Evolutionary conservation across 2,797 vertebrate genomes (phyloP).

Genomic region (Menidia menidia): DNA sequence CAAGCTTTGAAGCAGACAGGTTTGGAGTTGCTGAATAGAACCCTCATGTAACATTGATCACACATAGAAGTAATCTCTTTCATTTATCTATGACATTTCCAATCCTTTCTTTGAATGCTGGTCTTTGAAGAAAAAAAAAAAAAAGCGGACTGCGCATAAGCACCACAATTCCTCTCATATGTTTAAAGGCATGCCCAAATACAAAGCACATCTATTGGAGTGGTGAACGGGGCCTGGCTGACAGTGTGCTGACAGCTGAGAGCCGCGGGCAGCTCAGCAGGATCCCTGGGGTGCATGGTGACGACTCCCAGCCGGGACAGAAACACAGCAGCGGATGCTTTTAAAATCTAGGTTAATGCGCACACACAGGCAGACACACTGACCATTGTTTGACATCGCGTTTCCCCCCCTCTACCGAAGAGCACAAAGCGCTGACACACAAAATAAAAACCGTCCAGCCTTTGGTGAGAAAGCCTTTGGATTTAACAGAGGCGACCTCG

Average conservation of each 20-base stretch:
- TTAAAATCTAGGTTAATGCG: constrained; percentile 23
- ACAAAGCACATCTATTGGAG: constrained; percentile 46
- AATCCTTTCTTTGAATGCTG: too few species aligned
- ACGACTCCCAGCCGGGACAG: constrained; percentile 46
- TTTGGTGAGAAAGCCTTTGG: constrained; percentile 24
- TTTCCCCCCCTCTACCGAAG: constrained; percentile 1
- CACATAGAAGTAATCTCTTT: too few species aligned
- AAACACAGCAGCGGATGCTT: constrained; percentile 32
- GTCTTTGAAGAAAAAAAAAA: too few species aligned
- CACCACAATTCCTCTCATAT: constrained; percentile 11
- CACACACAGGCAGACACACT: constrained; percentile 15
- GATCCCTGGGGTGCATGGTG: constrained; percentile 47
- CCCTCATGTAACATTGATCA: too few species aligned
- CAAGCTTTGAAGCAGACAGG: too few species aligned
- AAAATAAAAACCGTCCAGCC: constrained; percentile 21
- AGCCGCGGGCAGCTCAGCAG: constrained; percentile 42
- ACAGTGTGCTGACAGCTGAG: constrained; percentile 59
- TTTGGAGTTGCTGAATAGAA: too few species aligned
- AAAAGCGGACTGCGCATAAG: not conserved
- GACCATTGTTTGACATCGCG: constrained; percentile 25
- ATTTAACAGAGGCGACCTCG: constrained; percentile 2
- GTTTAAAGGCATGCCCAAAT: constrained; percentile 25
- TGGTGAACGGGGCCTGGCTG: constrained; percentile 46
- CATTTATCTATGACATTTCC: too few species aligned
- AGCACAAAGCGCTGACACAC: not conserved